Evolutionary conservation across 1,140 invertebrate genomes (phyloP).

Genomic region (Drosophila tsacasi): DNA sequence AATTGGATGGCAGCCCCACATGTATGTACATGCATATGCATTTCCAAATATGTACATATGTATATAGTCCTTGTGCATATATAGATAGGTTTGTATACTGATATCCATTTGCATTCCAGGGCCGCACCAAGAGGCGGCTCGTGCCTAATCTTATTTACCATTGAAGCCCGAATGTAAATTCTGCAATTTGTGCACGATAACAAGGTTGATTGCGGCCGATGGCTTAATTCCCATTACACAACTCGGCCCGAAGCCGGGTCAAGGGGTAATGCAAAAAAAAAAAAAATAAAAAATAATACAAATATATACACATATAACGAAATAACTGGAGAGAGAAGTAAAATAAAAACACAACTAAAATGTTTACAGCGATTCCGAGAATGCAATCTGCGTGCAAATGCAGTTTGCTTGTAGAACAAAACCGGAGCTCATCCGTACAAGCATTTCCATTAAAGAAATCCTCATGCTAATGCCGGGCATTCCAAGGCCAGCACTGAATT

Average conservation of each 20-base stretch:
- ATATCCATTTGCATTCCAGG: constrained; percentile 26
- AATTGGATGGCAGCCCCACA: not conserved
- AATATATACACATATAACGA: not conserved
- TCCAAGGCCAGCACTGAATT: constrained; percentile 19
- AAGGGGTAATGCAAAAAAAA: not conserved
- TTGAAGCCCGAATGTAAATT: constrained; percentile 34
- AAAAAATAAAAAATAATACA: not conserved
- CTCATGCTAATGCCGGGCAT: constrained; percentile 22
- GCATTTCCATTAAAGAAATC: constrained; percentile 34
- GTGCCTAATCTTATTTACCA: constrained; percentile 38
- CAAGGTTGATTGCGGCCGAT: constrained; percentile 36
- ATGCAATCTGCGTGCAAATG: constrained; percentile 42
- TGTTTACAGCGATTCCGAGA: constrained; percentile 27
- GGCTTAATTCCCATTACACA: constrained; percentile 42
- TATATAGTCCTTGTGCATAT: constrained; percentile 7
- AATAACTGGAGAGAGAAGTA: not conserved
- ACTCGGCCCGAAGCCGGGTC: not conserved
- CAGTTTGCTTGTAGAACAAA: constrained; percentile 39
- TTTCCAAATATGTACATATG: not conserved
- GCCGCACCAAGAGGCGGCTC: constrained; percentile 26
- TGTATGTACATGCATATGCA: not conserved
- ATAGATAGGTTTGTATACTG: not conserved
- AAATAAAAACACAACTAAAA: constrained; percentile 15
- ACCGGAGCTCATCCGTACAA: constrained; percentile 17
- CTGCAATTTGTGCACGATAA: constrained; percentile 48